Evolutionary conservation across 2,113 vertebrate species (phyloP).

Genomic region (Thamnophis sirtalis): DNA sequence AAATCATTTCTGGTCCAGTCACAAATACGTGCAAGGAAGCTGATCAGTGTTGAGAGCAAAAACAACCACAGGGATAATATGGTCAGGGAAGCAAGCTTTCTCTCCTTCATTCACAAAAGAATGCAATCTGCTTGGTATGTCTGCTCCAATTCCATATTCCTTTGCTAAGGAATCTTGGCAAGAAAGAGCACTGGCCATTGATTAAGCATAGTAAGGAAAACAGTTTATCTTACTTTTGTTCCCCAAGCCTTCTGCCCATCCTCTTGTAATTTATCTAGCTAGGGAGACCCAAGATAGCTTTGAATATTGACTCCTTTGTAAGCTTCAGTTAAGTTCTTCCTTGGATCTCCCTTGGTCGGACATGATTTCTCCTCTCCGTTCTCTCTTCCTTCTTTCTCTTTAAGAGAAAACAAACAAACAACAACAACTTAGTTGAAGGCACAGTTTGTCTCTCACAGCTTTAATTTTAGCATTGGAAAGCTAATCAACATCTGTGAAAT

Average conservation of each 20-base stretch:
- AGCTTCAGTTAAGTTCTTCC: constrained; percentile 21
- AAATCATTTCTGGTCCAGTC: not conserved
- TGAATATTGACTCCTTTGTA: not conserved
- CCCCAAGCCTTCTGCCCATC: not conserved
- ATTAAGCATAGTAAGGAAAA: not conserved
- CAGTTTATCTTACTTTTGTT: not conserved
- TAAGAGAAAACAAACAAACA: constrained; percentile 9
- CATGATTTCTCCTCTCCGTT: not conserved
- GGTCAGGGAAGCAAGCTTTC: not conserved
- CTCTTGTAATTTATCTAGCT: not conserved
- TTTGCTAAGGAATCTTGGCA: not conserved
- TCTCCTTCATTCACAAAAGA: not conserved
- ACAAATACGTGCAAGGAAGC: not conserved
- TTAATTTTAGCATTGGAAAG: constrained; percentile 44
- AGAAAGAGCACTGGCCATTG: not conserved
- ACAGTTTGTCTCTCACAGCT: constrained; percentile 21
- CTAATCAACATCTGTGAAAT: constrained; percentile 48
- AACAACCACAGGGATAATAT: not conserved
- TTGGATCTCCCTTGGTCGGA: not conserved
- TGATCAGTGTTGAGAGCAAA: not conserved
- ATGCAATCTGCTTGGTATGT: not conserved
- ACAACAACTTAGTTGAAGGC: constrained; percentile 40
- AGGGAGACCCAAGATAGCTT: not conserved
- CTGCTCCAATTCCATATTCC: not conserved
- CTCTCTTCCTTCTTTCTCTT: not conserved